Base-by-base conservation (phyloP, 2,113 vertebrate species). In the Callaeas wilsoni region DNA sequence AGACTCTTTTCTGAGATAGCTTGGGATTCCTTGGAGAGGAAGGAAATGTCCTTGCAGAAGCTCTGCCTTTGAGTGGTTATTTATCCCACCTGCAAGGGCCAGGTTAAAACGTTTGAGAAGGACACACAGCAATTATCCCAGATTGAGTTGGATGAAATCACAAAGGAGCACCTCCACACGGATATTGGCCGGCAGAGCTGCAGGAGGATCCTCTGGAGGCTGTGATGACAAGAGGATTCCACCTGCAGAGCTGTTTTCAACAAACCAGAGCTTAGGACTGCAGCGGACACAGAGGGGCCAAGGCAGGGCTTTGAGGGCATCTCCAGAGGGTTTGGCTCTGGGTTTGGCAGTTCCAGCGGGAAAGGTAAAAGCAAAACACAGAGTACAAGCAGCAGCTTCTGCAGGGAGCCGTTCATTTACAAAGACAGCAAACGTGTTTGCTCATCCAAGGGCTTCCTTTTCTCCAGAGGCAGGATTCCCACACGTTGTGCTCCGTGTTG, bases 161-260 rank as follows among this genome's bases (percentile, higher is more conserved):
- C 1, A 5, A 29, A 62, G 50, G 23, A 74, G 27, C 33, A 11
- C 3, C 35, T 4, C 1, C 13, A 13, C 5, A 4, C 1, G 20
- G 39, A 7, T 16, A 16, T 4, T 2, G 3, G 39, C 16, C 55
- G 69, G 39, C 39, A 78, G 60, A 56, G 33, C 56, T 50, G 56
- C 55, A 60, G 67, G 63, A 20, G 21, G 22, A 9, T 18, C 23
- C 12, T 25, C 29, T 13, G 35, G 20, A n/a, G 39, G 5, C 27
- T 23, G 4, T 4, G 47, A 6, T 3, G 20, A 6, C 26, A 21
- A 33, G 3, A 21, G 22, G 4, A 3, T 55, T 37, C 55, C 8
- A 4, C 22, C 42, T 27, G n/a, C 41, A 53, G 12, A 23, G 33
- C 0, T 30, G 3, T 23, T n/a, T 1, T 4, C 19, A 74, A 4